phyloP scores from a whole-genome alignment of 2,113 vertebrate genomes.

The Cervus canadensis region DNA sequence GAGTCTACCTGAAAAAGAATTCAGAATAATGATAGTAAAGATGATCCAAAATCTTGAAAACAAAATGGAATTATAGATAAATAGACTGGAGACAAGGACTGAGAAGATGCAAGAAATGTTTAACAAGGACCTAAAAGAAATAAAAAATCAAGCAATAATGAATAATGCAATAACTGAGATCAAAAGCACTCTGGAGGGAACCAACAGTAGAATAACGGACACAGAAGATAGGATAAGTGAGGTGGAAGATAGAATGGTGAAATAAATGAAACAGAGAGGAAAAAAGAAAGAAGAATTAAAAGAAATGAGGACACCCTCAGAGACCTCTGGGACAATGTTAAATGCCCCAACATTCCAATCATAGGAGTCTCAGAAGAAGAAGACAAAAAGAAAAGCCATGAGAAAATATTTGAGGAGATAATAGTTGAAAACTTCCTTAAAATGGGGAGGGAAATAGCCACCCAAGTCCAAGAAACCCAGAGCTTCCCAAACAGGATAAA shows the following conservation, averaged over 20 bases:
- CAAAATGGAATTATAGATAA: neutral
- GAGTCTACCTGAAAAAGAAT: neutral
- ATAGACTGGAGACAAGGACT: neutral
- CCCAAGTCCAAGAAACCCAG: neutral
- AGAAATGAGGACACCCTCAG: neutral
- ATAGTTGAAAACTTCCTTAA: neutral
- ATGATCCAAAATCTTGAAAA: neutral
- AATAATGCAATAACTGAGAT: neutral
- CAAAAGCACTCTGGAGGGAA: neutral
- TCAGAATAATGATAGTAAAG: neutral
- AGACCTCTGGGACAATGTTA: neutral
- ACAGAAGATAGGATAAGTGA: neutral
- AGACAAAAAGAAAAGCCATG: neutral
- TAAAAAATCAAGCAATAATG: neutral
- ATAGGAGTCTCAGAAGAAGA: neutral
- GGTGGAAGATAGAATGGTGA: neutral
- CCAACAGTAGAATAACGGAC: neutral
- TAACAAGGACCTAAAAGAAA: neutral
- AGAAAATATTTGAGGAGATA: neutral
- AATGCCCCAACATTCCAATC: accelerated
- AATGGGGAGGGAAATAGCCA: neutral
- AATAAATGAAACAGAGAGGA: neutral
- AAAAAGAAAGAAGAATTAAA: neutral
- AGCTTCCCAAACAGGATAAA: neutral
- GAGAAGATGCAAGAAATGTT: neutral